Evolutionary conservation across 2,888 invertebrate genomes (phyloP), one percentile per base, ranked within the genome.

Genomic region (Pachycephus smyrnensis): DNA sequence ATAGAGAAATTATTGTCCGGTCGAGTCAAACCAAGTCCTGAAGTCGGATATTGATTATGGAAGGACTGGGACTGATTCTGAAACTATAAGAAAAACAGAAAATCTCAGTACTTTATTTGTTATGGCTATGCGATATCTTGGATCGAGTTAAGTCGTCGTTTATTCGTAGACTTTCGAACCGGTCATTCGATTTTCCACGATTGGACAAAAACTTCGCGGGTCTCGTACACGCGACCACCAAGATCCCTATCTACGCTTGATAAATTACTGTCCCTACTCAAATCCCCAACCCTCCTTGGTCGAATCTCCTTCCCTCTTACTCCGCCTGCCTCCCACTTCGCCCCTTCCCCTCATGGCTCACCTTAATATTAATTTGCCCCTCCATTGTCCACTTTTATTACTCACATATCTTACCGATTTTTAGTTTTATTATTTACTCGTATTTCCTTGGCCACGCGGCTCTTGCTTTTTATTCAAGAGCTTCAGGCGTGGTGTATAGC

Each of bases 181-280:
- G 6, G 40, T 40, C 40, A 40, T 40, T 40, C 40, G 40, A 40
- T 40, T 40, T 40, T 40, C 40, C 40, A 40, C 15, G 12, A 40
- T 40, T 15, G 40, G 40, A 15, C 40, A 40, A 40, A 40, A 87
- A 89, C 82, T 90, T 89, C 84, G 83, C 81, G 89, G 76, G 87
- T 84, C 84, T 80, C 84, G 87, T 84, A 88, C 90, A 88, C 91
- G 90, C 90, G 90, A 90, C 88, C 87, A 84, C 84, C 79, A 80
- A 90, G 91, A 91, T 91, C 86, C 87, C 87, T 90, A 91, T 91
- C 91, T 90, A 79, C 84, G 82, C 79, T 89, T 91, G 90, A 91
- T 91, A 91, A 91, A 91, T 90, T 89, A 87, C 90, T 88, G 89
- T 90, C 89, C 89, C 90, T 88, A 86, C 86, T 86, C 83, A 84